Percentiles rank a stretch among this genome's conserved stretches.
These are phyloP conservation scores for Cuculus canorus DNA, from an alignment of 2,797 vertebrate species.

Conservation along the genomic window DNA sequence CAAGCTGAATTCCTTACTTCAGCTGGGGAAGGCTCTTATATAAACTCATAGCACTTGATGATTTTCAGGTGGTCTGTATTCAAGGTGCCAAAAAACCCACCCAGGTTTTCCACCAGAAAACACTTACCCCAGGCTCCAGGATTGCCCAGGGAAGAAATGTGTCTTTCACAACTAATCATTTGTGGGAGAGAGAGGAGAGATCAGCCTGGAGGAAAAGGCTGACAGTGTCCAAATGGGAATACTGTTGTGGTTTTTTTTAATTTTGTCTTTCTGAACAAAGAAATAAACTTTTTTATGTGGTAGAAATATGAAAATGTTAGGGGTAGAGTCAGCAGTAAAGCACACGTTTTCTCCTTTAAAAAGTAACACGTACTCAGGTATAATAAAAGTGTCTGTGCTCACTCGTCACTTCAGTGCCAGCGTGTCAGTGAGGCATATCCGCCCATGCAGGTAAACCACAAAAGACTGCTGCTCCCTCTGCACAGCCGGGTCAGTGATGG, in stretches of 20 bases:
- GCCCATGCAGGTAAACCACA: neutral
- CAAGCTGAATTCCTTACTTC: accelerated
- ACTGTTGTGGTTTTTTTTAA: neutral
- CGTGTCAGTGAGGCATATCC: neutral
- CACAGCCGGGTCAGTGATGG: neutral
- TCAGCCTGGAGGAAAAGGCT: neutral
- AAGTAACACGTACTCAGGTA: accelerated
- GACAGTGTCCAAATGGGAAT: neutral
- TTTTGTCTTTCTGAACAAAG: neutral
- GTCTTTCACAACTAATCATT: neutral
- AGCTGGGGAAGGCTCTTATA: neutral
- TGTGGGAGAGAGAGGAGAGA: neutral
- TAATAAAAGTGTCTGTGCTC: neutral
- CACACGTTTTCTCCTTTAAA: neutral
- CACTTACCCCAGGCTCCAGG: neutral
- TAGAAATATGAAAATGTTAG: neutral
- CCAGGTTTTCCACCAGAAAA: neutral
- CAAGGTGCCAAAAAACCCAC: neutral
- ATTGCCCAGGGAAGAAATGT: neutral
- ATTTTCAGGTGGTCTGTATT: neutral
- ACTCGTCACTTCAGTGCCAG: accelerated
- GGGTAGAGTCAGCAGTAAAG: neutral
- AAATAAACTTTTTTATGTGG: neutral
- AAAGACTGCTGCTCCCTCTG: neutral
- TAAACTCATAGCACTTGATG: neutral